These are phyloP conservation scores for Trinorchestia longiramus DNA, from an alignment of 1,140 invertebrate genomes.

Conservation along the genomic window DNA sequence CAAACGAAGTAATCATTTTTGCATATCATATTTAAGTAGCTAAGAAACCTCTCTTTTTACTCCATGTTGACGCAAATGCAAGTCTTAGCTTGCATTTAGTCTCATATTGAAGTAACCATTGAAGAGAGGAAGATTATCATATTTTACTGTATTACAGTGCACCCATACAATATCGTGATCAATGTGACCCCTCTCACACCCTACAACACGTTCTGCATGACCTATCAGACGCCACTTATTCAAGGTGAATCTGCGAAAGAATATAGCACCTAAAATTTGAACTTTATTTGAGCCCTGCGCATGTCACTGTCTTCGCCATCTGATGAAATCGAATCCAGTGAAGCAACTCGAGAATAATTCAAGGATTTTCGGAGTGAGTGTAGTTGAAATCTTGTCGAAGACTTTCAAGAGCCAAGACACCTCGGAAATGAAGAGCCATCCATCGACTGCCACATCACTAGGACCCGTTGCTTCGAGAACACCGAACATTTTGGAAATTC, in stretches of 20 bases:
- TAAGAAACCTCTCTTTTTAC: no score
- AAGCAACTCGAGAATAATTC: slow-evolving; percentile 36
- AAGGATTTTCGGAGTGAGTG: not conserved
- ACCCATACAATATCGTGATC: no score
- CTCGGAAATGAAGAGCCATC: slow-evolving; percentile 17
- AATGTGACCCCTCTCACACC: not conserved
- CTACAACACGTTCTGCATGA: no score
- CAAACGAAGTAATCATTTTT: no score
- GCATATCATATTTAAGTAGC: no score
- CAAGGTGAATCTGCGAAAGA: not conserved
- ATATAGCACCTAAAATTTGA: not conserved
- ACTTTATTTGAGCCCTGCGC: not conserved
- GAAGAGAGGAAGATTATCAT: no score
- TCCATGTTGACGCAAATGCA: no score
- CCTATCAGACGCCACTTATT: not conserved
- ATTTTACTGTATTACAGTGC: no score
- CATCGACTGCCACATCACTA: not conserved
- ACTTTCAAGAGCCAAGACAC: not conserved
- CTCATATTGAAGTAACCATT: no score
- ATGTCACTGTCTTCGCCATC: not conserved
- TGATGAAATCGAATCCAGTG: slow-evolving; percentile 8
- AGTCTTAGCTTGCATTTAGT: no score
- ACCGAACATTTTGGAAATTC: slow-evolving; percentile 1
- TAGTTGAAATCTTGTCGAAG: not conserved
- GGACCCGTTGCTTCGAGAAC: not conserved